Evolutionary conservation across 2,888 invertebrate genomes (phyloP).

Genomic region (Sisyra nigra): DNA sequence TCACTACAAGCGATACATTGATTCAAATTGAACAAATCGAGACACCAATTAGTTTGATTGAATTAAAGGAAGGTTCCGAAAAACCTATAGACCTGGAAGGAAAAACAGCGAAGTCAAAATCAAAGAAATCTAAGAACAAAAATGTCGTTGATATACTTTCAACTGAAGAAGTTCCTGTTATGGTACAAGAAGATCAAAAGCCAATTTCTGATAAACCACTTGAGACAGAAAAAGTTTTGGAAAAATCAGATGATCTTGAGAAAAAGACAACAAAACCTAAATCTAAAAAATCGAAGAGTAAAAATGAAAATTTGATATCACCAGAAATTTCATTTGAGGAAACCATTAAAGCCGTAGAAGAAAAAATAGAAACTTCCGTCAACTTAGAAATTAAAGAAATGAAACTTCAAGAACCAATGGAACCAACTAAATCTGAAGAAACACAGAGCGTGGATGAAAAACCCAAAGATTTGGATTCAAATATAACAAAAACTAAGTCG

Average conservation of each 20-base stretch:
- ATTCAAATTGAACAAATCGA: not conserved
- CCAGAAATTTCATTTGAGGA: not conserved
- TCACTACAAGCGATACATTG: not conserved
- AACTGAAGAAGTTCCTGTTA: too few relatives aligned
- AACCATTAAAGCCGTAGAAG: not conserved
- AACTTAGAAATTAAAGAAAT: not conserved
- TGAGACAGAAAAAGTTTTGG: not conserved
- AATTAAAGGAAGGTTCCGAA: not conserved
- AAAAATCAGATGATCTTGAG: not conserved
- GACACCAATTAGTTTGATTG: too few relatives aligned
- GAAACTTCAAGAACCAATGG: not conserved
- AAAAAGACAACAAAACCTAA: not conserved
- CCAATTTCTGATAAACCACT: not conserved
- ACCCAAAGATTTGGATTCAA: constrained; percentile 9
- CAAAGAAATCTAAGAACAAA: constrained; percentile 9
- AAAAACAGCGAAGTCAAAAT: not conserved
- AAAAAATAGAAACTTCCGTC: not conserved
- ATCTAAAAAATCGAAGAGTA: not conserved
- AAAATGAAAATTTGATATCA: not conserved
- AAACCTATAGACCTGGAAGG: not conserved
- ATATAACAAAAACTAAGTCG: constrained; percentile 7
- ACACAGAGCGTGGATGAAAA: constrained; percentile 1
- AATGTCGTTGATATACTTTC: constrained; percentile 8
- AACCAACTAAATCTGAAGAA: not conserved
- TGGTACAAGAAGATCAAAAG: not conserved